Base-by-base conservation (phyloP, 30 jellyfish, hydroid and myxozoan genomes). In the Chrysaora quinquecirrha region DNA sequence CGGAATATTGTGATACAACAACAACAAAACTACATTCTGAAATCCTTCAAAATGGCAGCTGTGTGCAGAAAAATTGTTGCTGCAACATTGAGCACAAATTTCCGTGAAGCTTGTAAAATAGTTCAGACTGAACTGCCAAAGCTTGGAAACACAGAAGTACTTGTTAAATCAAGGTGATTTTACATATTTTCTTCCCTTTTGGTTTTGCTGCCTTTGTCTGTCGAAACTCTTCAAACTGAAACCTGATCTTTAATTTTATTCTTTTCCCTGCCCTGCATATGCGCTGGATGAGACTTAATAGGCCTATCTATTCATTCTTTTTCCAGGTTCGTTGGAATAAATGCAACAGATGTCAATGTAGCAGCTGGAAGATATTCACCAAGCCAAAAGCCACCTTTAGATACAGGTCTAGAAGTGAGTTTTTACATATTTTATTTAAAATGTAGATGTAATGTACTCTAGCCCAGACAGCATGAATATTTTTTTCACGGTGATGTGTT, bases 261-360 rank as follows among this genome's bases (percentile, higher is more conserved):
- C n/a, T n/a, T n/a, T n/a, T n/a, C n/a, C n/a, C n/a, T n/a, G n/a
- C n/a, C n/a, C n/a, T n/a, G n/a, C n/a, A n/a, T n/a, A n/a, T n/a
- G n/a, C n/a, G n/a, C n/a, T n/a, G n/a, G n/a, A n/a, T n/a, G n/a
- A n/a, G n/a, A n/a, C n/a, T n/a, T n/a, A n/a, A n/a, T n/a, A n/a
- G n/a, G n/a, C n/a, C n/a, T n/a, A n/a, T n/a, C n/a, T n/a, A n/a
- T n/a, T n/a, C n/a, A n/a, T n/a, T n/a, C n/a, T n/a, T 78, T 54
- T 35, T 50, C 6, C 74, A 90, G 97, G 43, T 90, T 72, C 68
- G 89, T 90, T 27, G 97, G 97, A 12, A 84, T 90, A 74, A 90
- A 90, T 84, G 97, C 97, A 66, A 90, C 97, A 48, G 97, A 90
- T 64, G 80, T 90, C 22, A 90, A 90, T 73, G 96, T 83, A 18